These are phyloP conservation scores for Bedellia somnulentella DNA, from an alignment of 2,888 invertebrate genomes.

Conservation along the genomic window DNA sequence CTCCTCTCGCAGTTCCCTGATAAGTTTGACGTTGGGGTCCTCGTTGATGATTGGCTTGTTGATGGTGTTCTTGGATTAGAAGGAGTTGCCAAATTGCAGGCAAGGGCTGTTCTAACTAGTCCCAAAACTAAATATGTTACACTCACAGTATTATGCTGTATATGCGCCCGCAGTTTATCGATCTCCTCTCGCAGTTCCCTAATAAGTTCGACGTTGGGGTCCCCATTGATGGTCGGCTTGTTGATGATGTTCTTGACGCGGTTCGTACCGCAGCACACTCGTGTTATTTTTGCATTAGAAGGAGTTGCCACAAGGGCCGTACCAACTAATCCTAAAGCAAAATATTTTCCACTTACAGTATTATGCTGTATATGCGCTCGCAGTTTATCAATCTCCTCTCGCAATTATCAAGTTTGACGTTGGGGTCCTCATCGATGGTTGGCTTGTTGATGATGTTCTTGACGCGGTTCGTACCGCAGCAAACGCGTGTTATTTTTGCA, in stretches of 20 bases:
- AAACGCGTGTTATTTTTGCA: too few species aligned
- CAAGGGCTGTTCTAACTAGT: too few species aligned
- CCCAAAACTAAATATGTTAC: too few species aligned
- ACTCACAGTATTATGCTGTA: constrained; percentile 69
- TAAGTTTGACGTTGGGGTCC: constrained; percentile 85
- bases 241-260: constrained; percentile 90
- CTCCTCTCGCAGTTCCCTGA: constrained; percentile 81
- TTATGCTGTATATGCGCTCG: too few species aligned
- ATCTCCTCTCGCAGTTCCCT: constrained; percentile 84
- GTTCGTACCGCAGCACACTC: too few species aligned
- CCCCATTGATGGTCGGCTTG: constrained; percentile 88
- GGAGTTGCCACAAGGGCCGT: too few species aligned
- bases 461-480: constrained; percentile 87
- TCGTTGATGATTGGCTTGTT: constrained; percentile 92
- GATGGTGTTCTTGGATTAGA: too few species aligned
- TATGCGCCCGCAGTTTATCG: constrained; percentile 74
- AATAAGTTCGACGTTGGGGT: constrained; percentile 85
- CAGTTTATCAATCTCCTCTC: constrained; percentile 83
- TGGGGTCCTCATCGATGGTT: constrained; percentile 87
- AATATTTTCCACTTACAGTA: too few species aligned
- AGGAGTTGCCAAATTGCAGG: too few species aligned
- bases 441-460: constrained; percentile 91
- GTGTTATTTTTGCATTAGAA: too few species aligned
- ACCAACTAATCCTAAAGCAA: too few species aligned
- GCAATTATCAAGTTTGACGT: constrained; percentile 84